A percentile compares a stretch with the other conserved stretches of the same genome.
phyloP scores from a whole-genome alignment of 2,113 vertebrate genomes.

The Willisornis vidua region DNA sequence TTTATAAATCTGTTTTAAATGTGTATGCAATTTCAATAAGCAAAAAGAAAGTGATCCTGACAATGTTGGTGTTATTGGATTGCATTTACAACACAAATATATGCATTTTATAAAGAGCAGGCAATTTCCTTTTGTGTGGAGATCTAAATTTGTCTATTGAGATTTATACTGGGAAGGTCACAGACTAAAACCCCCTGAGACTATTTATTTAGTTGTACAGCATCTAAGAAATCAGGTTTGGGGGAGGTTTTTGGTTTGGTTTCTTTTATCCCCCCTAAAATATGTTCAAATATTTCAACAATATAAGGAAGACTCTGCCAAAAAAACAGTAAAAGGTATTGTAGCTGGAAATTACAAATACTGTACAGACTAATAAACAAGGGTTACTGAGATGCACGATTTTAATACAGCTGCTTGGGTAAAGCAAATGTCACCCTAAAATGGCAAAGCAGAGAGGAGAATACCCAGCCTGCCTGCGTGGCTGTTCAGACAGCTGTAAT shows the following conservation, averaged over 20 bases:
- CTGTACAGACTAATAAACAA: neutral
- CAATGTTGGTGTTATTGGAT: neutral
- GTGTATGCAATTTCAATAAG: conserved; percentile 30
- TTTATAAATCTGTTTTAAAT: conserved; percentile 49
- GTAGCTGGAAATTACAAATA: neutral
- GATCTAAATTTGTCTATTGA: conserved; percentile 9
- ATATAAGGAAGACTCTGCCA: neutral
- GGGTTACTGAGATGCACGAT: neutral
- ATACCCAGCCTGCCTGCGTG: neutral
- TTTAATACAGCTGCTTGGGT: neutral
- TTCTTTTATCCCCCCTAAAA: neutral
- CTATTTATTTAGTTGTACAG: neutral
- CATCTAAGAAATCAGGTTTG: neutral
- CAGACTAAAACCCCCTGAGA: neutral
- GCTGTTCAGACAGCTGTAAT: conserved; percentile 30
- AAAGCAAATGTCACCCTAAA: conserved; percentile 15
- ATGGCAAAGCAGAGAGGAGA: neutral
- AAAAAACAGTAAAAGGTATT: neutral
- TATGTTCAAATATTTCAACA: neutral
- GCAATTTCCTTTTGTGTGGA: neutral
- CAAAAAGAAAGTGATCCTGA: neutral
- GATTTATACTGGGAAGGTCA: neutral
- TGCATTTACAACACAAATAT: conserved; percentile 12
- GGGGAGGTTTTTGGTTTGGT: neutral
- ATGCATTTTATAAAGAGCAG: conserved; percentile 1